Evolutionary conservation across 2,888 invertebrate genomes (phyloP), one percentile per base, ranked within the genome.

Genomic region (Steromphala cineraria): DNA sequence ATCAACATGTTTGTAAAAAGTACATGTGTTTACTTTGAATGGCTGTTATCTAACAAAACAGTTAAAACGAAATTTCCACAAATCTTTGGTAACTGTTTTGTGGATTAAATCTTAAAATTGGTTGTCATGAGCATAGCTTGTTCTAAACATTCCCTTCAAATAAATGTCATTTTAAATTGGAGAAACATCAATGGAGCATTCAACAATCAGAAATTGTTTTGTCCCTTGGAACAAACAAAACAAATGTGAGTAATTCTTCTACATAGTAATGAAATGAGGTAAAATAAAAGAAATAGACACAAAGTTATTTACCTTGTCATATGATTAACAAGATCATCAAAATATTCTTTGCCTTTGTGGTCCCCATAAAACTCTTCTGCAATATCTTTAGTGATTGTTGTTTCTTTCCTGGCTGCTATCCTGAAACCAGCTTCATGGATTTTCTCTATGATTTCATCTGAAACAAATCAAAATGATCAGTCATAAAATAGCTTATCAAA

Each of bases 341-440:
- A 93, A 86, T 91, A 93, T n/a, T 91, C 90, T 83, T 91, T 89
- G 55, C 88, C 91, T 81, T 88, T 86, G 36, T 89, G 89, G n/a
- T 90, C 90, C 15, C 84, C 83, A 84, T 93, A 93, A 81, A 93
- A 89, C 46, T 89, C 85, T 71, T 91, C 88, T 2, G 91, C 93
- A 31, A 92, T 88, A 4, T 92, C 91, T 80, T 76, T 79, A 1
- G 91, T 91, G 80, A 93, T 83, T 53, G 85, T 85, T 3, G 92
- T 91, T 81, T 93, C 93, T 85, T 93, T 92, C 75, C 89, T 86
- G 8, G 93, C 92, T 24, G 93, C 92, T 62, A 93, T 92, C 81
- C 89, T 88, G 86, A 93, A 93, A 13, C 93, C 93, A 31, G 92
- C 91, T 67, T 93, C 91, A 36, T 91, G 90, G 77, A 93, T 93